Evolutionary conservation across 2,797 vertebrate genomes (phyloP).

Genomic region (Sebastes hubbsi): DNA sequence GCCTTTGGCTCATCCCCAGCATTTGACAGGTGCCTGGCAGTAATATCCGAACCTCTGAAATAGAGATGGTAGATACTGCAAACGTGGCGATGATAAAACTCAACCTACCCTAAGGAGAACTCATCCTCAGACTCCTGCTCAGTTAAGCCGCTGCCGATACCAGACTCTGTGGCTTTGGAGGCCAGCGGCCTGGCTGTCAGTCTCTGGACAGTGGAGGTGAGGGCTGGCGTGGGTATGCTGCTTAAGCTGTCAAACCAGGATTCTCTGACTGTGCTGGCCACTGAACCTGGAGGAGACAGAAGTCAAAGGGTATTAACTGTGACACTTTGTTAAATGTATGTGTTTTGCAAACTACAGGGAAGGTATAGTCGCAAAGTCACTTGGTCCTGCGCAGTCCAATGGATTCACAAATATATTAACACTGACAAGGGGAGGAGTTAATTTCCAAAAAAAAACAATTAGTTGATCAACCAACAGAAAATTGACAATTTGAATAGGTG

Average conservation of each 20-base stretch:
- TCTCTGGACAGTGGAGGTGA: slow-evolving; percentile 82
- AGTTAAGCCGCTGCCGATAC: slow-evolving; percentile 8
- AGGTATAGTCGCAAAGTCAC: not conserved
- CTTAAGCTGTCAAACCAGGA: slow-evolving; percentile 66
- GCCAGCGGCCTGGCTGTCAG: not conserved
- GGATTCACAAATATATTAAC: not conserved
- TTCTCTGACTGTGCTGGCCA: slow-evolving; percentile 16
- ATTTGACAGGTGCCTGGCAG: not conserved
- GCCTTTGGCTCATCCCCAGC: not conserved
- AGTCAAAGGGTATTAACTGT: not conserved
- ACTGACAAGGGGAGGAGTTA: not conserved
- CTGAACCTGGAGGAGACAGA: slow-evolving; percentile 34
- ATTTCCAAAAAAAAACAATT: not conserved
- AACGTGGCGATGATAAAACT: not conserved
- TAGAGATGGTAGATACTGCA: not conserved
- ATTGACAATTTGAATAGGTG: not conserved
- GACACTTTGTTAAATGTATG: not conserved
- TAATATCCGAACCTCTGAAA: not conserved
- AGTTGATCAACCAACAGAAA: not conserved
- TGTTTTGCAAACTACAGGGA: not conserved
- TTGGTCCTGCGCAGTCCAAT: not conserved
- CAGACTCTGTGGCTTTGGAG: not conserved
- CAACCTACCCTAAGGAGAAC: slow-evolving; percentile 64
- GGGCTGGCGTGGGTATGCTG: slow-evolving; percentile 73
- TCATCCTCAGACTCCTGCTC: slow-evolving; percentile 72